Percentiles rank a stretch among this genome's conserved stretches.
Evolutionary conservation across 2,888 invertebrate species (phyloP).

Genomic region (Drosophila buzzatii): DNA sequence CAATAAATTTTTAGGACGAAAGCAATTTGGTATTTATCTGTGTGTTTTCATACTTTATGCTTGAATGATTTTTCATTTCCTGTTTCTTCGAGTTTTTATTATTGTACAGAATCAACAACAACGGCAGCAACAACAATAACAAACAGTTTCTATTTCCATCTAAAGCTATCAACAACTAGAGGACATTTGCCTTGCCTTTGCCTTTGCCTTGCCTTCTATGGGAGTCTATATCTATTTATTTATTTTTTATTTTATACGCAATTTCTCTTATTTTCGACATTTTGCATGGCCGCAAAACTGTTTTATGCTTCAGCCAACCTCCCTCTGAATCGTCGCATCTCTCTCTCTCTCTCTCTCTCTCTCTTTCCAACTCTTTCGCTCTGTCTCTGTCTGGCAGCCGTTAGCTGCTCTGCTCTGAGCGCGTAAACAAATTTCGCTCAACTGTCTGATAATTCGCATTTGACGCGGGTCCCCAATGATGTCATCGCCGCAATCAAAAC

Average conservation of each 20-base stretch:
- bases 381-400: neutral
- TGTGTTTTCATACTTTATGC: conserved; percentile 76
- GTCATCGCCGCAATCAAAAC: conserved; percentile 70
- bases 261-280: conserved; percentile 43
- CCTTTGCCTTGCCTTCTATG: conserved; percentile 5
- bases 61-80: conserved; percentile 76
- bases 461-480: conserved; percentile 66
- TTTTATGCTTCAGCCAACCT: conserved; percentile 22
- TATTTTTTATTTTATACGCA: conserved; percentile 46
- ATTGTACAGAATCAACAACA: conserved; percentile 51
- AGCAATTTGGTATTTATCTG: conserved; percentile 72
- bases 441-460: conserved; percentile 66
- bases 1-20: conserved; percentile 53
- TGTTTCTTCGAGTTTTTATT: conserved; percentile 60
- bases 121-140: conserved; percentile 27
- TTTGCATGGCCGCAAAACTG: conserved; percentile 44
- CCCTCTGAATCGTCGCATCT: neutral
- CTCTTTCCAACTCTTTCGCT: neutral
- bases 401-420: conserved; percentile 20
- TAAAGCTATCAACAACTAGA: conserved; percentile 54
- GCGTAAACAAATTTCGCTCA: conserved; percentile 61
- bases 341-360: neutral
- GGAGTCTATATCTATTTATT: neutral
- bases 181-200: conserved; percentile 34
- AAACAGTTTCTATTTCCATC: conserved; percentile 8